phyloP scores from a whole-genome alignment of 2,797 vertebrate species.

The Anniella stebbinsi region DNA sequence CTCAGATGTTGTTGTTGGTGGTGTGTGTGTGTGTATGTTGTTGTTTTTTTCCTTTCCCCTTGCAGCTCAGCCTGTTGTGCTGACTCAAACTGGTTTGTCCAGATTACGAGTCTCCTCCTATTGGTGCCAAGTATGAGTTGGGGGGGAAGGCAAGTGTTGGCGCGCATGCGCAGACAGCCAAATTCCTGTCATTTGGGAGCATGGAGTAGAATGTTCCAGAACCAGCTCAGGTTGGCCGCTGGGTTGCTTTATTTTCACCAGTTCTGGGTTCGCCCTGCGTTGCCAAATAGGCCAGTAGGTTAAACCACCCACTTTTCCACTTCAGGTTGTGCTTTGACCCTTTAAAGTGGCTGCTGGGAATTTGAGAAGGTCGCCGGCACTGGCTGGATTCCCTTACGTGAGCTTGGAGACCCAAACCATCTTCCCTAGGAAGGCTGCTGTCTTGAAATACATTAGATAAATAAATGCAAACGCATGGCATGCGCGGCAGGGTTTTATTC shows the following conservation, averaged over 20 bases:
- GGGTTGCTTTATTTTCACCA: neutral
- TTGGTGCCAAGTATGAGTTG: constrained; percentile 48
- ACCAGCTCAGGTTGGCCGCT: neutral
- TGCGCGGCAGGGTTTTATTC: neutral
- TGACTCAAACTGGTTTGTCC: constrained; percentile 86
- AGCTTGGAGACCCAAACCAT: neutral
- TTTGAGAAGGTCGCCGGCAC: neutral
- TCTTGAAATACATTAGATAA: too few relatives aligned
- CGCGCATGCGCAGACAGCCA: constrained; percentile 11
- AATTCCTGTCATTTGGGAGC: neutral
- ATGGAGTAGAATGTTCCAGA: neutral
- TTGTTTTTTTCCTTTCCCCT: neutral
- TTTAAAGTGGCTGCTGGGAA: neutral
- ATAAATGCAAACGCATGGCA: too few relatives aligned
- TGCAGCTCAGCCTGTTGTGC: constrained; percentile 78
- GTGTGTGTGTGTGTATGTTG: constrained; percentile 75
- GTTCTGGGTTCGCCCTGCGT: neutral
- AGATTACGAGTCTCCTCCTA: constrained; percentile 75
- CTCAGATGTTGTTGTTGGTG: constrained; percentile 73
- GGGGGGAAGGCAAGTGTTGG: constrained; percentile 51
- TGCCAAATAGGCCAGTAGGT: neutral
- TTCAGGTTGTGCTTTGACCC: neutral
- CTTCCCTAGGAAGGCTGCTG: too few relatives aligned
- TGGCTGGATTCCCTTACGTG: neutral
- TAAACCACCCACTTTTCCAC: neutral